phyloP scores from a whole-genome alignment of 2,888 invertebrate genomes.

The Synergus laeviventris region DNA sequence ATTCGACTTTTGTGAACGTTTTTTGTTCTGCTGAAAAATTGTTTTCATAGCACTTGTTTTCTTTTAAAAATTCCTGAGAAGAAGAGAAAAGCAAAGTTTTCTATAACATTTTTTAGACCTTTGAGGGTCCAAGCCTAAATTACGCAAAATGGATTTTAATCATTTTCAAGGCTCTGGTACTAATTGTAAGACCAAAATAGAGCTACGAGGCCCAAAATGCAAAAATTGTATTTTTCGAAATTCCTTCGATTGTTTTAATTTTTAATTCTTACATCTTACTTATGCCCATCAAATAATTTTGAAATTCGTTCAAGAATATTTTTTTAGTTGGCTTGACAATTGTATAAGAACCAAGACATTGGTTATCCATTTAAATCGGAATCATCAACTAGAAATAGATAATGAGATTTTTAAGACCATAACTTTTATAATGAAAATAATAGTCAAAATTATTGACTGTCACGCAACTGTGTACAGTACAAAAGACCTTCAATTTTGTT shows the following conservation, averaged over 20 bases:
- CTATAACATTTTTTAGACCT: too few species aligned
- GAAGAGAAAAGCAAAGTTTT: too few species aligned
- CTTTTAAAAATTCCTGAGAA: too few species aligned
- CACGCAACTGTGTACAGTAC: slow-evolving; percentile 3
- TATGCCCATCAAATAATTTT: background rate
- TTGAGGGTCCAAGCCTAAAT: too few species aligned
- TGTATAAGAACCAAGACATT: background rate
- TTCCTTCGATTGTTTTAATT: background rate
- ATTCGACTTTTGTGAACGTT: too few species aligned
- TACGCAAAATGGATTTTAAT: too few species aligned
- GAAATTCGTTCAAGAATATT: background rate
- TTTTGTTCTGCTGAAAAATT: too few species aligned
- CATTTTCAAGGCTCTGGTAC: too few species aligned
- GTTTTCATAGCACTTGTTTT: too few species aligned
- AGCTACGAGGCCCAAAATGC: too few species aligned
- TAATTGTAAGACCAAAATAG: too few species aligned
- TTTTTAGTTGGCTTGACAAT: background rate
- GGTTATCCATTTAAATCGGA: background rate
- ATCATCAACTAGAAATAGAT: background rate
- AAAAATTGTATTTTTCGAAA: background rate
- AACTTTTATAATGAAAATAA: slow-evolving; percentile 9
- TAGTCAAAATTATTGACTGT: slow-evolving; percentile 1
- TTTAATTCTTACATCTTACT: background rate
- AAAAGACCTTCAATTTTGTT: slow-evolving; percentile 6
- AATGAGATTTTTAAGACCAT: background rate